Conservation (phyloP, 2,888 invertebrate species). For the Brenthis ino region DNA sequence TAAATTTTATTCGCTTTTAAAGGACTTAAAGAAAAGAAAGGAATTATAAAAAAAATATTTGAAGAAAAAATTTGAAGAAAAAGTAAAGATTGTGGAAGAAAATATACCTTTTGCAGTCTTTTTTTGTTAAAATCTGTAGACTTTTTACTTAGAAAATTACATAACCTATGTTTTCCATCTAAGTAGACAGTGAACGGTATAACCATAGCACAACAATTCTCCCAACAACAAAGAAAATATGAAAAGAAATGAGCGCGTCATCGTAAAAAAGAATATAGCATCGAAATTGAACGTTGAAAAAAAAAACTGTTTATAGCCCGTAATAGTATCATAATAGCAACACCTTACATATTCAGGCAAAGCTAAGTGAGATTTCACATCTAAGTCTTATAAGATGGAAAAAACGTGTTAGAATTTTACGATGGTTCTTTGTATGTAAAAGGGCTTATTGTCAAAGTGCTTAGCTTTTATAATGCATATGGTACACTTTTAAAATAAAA, state of each 20-base stretch:
- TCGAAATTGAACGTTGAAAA: not conserved
- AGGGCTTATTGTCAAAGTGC: not conserved
- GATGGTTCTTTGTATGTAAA: slow-evolving; percentile 1
- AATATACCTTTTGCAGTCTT: no score
- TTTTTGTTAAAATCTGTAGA: no score
- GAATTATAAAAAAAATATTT: no score
- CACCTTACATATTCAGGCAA: slow-evolving; percentile 12
- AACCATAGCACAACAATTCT: no score
- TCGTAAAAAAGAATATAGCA: not conserved
- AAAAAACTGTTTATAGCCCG: slow-evolving; percentile 8
- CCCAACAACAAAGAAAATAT: not conserved
- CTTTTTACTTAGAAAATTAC: no score
- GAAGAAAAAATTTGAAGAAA: no score
- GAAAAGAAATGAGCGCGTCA: not conserved
- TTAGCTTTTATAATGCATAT: not conserved
- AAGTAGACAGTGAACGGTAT: no score
- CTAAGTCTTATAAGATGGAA: slow-evolving; percentile 21
- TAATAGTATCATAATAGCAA: slow-evolving; percentile 6
- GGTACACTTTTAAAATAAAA: not conserved
- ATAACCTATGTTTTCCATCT: no score
- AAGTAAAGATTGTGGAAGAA: no score
- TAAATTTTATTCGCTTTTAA: no score
- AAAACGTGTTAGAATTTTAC: slow-evolving; percentile 16
- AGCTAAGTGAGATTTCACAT: slow-evolving; percentile 11
- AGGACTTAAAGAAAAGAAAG: no score